Conservation (phyloP, 2,888 invertebrate genomes). For the Habrosyne pyritoides region DNA sequence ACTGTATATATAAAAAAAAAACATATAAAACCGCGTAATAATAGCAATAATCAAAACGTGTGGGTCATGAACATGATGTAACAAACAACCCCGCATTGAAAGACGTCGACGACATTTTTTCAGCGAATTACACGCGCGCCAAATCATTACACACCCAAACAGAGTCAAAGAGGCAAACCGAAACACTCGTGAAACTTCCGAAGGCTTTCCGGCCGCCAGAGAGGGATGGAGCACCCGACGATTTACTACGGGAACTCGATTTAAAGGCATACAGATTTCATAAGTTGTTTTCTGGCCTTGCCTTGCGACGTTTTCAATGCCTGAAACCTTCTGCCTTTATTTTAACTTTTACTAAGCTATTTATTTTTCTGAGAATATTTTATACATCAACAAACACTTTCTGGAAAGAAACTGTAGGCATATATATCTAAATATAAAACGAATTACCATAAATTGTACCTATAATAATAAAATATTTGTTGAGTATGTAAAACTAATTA, state of each 20-base stretch:
- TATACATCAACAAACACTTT: too few relatives aligned
- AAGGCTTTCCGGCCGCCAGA: slow-evolving; percentile 70
- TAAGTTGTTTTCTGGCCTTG: background rate
- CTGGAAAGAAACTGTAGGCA: too few relatives aligned
- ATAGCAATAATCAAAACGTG: slow-evolving; percentile 60
- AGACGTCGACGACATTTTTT: slow-evolving; percentile 72
- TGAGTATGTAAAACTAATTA: too few relatives aligned
- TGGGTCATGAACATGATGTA: slow-evolving; percentile 50
- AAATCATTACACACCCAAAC: slow-evolving; percentile 82
- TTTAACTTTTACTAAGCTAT: too few relatives aligned
- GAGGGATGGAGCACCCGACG: slow-evolving; percentile 48
- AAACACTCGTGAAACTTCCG: slow-evolving; percentile 78
- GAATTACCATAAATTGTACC: too few relatives aligned
- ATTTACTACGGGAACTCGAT: slow-evolving; percentile 57
- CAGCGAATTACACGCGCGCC: slow-evolving; percentile 76
- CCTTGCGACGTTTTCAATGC: background rate
- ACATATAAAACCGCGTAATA: slow-evolving; percentile 41
- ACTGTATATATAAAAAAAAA: slow-evolving; percentile 24
- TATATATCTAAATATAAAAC: too few relatives aligned
- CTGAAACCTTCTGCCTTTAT: too few relatives aligned
- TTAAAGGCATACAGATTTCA: background rate
- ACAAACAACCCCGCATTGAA: slow-evolving; percentile 43
- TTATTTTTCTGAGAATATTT: too few relatives aligned
- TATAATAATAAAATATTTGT: too few relatives aligned
- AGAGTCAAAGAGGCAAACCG: slow-evolving; percentile 82